Conservation (phyloP, 2,888 invertebrate genomes). For the Drosophila pseudotakahashii region DNA sequence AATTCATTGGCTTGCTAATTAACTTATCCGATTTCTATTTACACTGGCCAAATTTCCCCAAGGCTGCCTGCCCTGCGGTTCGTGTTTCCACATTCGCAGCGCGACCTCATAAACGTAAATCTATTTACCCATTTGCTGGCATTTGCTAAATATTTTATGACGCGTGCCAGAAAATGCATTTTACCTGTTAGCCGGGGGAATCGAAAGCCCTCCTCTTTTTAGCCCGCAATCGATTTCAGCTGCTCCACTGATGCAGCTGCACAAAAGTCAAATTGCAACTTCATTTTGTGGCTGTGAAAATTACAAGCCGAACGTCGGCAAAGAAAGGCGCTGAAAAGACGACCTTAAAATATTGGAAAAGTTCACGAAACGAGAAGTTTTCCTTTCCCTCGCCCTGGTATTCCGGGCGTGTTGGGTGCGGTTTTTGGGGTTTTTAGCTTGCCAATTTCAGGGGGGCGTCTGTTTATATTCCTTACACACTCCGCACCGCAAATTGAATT, state of each 20-base stretch:
- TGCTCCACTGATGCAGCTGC: constrained; percentile 10
- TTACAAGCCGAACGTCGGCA: constrained; percentile 56
- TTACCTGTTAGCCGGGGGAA: constrained; percentile 30
- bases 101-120: constrained; percentile 55
- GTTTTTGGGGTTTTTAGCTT: constrained; percentile 45
- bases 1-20: constrained; percentile 16
- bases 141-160: constrained; percentile 68
- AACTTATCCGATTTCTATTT: constrained; percentile 22
- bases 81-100: constrained; percentile 34
- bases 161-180: constrained; percentile 44
- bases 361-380: constrained; percentile 25
- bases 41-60: constrained; percentile 1
- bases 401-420: constrained; percentile 36
- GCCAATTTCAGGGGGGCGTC: constrained; percentile 39
- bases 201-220: neutral
- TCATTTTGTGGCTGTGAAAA: constrained; percentile 63
- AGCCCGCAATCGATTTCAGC: neutral
- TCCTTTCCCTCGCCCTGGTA: neutral
- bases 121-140: constrained; percentile 50
- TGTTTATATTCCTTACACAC: constrained; percentile 36
- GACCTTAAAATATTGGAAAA: constrained; percentile 58
- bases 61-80: neutral
- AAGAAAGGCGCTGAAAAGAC: constrained; percentile 49
- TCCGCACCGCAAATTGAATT: constrained; percentile 68
- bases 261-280: constrained; percentile 64